phyloP scores from a whole-genome alignment of 2,113 vertebrate genomes.

The Zosterops pallidus region DNA sequence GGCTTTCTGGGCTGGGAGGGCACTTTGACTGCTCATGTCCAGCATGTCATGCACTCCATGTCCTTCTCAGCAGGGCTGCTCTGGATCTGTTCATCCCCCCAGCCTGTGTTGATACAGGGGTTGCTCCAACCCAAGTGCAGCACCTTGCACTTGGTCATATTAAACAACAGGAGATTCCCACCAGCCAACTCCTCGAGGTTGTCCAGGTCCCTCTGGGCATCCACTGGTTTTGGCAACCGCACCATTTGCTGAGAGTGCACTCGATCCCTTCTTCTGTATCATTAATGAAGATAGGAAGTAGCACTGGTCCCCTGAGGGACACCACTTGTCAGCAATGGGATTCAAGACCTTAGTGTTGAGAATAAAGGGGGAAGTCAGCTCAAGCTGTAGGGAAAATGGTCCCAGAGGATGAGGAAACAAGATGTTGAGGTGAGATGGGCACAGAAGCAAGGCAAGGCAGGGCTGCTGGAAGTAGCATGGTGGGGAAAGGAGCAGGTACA shows the following conservation, averaged over 20 bases:
- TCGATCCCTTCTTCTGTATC: neutral
- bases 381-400: neutral
- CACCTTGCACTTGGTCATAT: neutral
- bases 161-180: neutral
- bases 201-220: neutral
- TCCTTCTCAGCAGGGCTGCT: neutral
- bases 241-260: neutral
- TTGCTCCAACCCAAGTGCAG: neutral
- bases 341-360: neutral
- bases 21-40: neutral
- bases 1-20: neutral
- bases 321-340: accelerated
- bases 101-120: too few relatives aligned
- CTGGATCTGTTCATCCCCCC: neutral
- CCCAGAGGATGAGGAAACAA: neutral
- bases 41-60: neutral
- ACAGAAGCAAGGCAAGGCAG: neutral
- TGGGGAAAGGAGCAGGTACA: neutral
- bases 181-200: accelerated
- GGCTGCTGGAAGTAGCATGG: accelerated
- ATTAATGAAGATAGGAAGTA: neutral
- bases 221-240: neutral
- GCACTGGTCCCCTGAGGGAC: neutral
- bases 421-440: neutral
- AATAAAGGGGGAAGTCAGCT: neutral